Conservation (phyloP, 2,888 invertebrate genomes). For the Saturnia japonica region DNA sequence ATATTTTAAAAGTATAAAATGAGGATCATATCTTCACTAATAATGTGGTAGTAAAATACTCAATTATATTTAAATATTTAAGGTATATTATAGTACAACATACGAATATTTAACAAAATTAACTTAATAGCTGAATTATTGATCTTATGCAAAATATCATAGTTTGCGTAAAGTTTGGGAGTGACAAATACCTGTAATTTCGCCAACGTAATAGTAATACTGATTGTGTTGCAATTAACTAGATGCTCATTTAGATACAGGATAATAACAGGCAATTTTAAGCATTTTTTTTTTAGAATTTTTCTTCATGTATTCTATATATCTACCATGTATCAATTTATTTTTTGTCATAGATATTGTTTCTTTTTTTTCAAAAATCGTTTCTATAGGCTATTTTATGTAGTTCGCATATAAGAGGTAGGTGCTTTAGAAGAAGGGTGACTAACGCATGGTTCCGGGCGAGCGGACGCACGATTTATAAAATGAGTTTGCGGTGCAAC, state of each 20-base stretch:
- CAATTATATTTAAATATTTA: too few relatives aligned
- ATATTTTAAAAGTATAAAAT: constrained; percentile 55
- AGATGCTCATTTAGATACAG: background rate
- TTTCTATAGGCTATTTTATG: constrained; percentile 33
- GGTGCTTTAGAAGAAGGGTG: constrained; percentile 63
- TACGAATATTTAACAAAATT: too few relatives aligned
- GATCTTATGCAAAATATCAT: too few relatives aligned
- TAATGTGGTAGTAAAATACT: background rate
- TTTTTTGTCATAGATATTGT: background rate
- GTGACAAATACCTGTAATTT: background rate
- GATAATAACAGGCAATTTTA: background rate
- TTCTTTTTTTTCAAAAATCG: background rate
- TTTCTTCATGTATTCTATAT: background rate
- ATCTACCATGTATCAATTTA: background rate
- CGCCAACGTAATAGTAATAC: background rate
- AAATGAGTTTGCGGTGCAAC: constrained; percentile 82
- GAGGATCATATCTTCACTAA: constrained; percentile 26
- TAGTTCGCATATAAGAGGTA: constrained; percentile 45
- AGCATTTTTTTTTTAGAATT: background rate
- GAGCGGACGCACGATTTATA: constrained; percentile 76
- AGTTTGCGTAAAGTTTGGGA: too few relatives aligned
- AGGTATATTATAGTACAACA: background rate
- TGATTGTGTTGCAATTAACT: background rate
- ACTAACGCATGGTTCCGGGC: constrained; percentile 77
- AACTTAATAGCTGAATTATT: too few relatives aligned